A percentile compares a stretch with the other conserved stretches of the same genome.
Evolutionary conservation across 2,113 vertebrate genomes (phyloP).

Genomic region (Nothobranchius furzeri): DNA sequence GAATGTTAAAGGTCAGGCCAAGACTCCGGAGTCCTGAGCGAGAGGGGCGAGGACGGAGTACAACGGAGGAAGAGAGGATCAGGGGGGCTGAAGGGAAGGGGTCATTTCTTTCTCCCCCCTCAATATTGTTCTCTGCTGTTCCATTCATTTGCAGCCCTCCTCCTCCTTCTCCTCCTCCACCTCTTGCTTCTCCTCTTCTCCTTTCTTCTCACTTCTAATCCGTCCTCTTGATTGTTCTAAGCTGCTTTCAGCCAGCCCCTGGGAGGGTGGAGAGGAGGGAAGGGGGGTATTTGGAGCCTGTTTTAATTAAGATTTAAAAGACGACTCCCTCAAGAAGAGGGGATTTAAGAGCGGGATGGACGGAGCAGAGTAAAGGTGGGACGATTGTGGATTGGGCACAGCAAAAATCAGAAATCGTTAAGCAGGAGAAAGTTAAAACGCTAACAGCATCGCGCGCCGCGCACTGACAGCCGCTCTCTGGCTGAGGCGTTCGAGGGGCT

Average conservation of each 20-base stretch:
- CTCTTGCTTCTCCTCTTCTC: conserved; percentile 54
- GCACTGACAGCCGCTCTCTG: conserved; percentile 36
- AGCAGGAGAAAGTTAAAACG: conserved; percentile 49
- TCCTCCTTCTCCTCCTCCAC: conserved; percentile 16
- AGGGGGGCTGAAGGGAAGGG: conserved; percentile 55
- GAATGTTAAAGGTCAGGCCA: conserved; percentile 79
- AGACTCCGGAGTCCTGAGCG: conserved; percentile 59
- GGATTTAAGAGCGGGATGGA: conserved; percentile 73
- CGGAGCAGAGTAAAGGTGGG: conserved; percentile 66
- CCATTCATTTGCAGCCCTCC: conserved; percentile 32
- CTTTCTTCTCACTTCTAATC: conserved; percentile 80
- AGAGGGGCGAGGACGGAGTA: conserved; percentile 38
- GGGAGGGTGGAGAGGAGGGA: conserved; percentile 49
- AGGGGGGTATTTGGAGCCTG: conserved; percentile 58
- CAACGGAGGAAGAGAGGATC: conserved; percentile 40
- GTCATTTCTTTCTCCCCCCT: conserved; percentile 54
- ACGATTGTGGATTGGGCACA: conserved; percentile 54
- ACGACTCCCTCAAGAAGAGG: conserved; percentile 72
- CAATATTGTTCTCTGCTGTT: conserved; percentile 56
- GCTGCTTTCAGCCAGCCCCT: conserved; percentile 78
- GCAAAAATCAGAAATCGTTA: conserved; percentile 50
- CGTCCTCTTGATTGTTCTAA: conserved; percentile 83
- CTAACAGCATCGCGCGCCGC: neutral
- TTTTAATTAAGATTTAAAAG: conserved; percentile 85
- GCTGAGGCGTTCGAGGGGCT: conserved; percentile 48